Percentiles rank a stretch among this genome's conserved stretches.
phyloP scores from a whole-genome alignment of 2,797 vertebrate genomes.

The Pseudochaenichthys georgianus region DNA sequence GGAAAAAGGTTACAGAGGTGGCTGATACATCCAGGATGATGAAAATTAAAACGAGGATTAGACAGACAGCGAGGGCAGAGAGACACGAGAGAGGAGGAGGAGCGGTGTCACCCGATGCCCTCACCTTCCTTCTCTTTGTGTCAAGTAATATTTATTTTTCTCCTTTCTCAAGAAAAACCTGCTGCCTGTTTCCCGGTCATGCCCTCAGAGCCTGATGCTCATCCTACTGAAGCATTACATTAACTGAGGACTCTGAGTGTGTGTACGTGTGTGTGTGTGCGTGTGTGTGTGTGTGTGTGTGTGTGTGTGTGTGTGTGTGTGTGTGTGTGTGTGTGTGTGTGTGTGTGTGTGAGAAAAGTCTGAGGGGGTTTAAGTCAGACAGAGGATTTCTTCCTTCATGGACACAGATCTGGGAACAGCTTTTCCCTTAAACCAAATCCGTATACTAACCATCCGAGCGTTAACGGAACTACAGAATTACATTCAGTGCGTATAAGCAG shows the following conservation, averaged over 20 bases:
- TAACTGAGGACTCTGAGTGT: conserved; percentile 48
- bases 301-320: conserved; percentile 25
- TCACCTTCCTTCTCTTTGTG: conserved; percentile 56
- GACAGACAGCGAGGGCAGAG: conserved; percentile 50
- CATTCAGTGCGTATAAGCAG: conserved; percentile 44
- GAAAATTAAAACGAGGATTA: conserved; percentile 75
- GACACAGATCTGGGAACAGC: conserved; percentile 68
- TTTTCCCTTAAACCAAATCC: conserved; percentile 70
- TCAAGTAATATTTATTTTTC: conserved; percentile 54
- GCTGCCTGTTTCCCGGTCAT: conserved; percentile 66
- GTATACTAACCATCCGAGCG: conserved; percentile 64
- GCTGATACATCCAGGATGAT: conserved; percentile 53
- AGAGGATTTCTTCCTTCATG: conserved; percentile 64
- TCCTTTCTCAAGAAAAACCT: conserved; percentile 44
- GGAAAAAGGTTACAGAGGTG: conserved; percentile 58
- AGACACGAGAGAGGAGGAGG: conserved; percentile 36
- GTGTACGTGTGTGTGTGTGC: conserved; percentile 24
- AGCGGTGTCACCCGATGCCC: conserved; percentile 53
- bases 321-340: conserved; percentile 25
- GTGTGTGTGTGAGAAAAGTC: conserved; percentile 16
- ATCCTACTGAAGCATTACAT: conserved; percentile 73
- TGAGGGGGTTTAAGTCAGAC: conserved; percentile 59
- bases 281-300: conserved; percentile 25
- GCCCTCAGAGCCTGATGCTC: conserved; percentile 60
- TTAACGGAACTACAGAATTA: conserved; percentile 63